phyloP scores from a whole-genome alignment of 2,888 invertebrate species.

The Empis stercorea region DNA sequence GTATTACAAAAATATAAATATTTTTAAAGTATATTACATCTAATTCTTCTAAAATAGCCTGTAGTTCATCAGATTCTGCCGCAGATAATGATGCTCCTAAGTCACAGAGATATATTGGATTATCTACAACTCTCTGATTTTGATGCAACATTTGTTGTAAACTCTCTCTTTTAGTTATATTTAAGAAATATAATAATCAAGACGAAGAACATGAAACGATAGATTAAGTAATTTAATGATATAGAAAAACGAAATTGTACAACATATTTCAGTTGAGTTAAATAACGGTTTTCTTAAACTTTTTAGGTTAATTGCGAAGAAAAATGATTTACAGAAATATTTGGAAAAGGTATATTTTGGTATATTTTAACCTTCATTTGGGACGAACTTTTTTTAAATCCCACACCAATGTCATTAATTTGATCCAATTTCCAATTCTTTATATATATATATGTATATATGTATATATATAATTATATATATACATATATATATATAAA shows the following conservation, averaged over 20 bases:
- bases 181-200: not conserved
- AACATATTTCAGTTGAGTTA: no score
- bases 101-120: slow-evolving; percentile 95
- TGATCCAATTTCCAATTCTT: no score
- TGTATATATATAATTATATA: no score
- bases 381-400: no score
- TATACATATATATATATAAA: no score
- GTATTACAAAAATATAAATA: slow-evolving; percentile 2
- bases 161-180: slow-evolving; percentile 55
- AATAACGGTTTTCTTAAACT: not conserved
- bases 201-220: not conserved
- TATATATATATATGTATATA: no score
- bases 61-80: slow-evolving; percentile 82
- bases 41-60: slow-evolving; percentile 85
- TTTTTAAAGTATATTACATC: slow-evolving; percentile 41
- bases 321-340: no score
- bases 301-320: not conserved
- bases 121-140: slow-evolving; percentile 92
- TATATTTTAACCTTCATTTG: no score
- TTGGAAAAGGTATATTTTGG: no score
- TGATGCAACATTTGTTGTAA: slow-evolving; percentile 97
- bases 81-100: slow-evolving; percentile 90
- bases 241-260: slow-evolving; percentile 1
- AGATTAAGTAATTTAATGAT: slow-evolving; percentile 2
- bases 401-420: no score